Base-by-base conservation (phyloP, 2,113 vertebrate species). In the Phyllopteryx taeniolatus region DNA sequence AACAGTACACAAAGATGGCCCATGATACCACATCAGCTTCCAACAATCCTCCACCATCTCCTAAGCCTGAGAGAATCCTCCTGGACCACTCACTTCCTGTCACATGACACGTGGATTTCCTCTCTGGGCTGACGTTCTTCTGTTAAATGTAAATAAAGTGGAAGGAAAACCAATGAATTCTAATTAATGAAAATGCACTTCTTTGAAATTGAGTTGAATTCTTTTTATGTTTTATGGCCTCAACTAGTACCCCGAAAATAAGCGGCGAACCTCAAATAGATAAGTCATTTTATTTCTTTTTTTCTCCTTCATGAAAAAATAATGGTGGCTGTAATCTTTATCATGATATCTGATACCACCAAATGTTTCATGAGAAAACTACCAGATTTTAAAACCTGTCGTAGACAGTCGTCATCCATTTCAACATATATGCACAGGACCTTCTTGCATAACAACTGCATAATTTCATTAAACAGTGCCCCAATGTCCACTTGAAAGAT, bases 101-200 rank as follows among this genome's bases (percentile, higher is more conserved):
- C 79, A 67, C 71, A n/a, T 59, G 33, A 44, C 3, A 15, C 51
- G 7, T 43, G 66, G 73, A 77, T 27, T 66, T 73, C 68, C 8
- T 71, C 75, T 76, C 67, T 75, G 56, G 68, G 35, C 72, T 76
- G 67, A 79, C 68, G 31, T 77, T 39, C 65, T 71, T 76, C 62
- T 90, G 68, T 85, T 73, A 79, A 61, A 73, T 91, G 88, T 91
- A 90, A 84, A 88, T 82, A 49, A 39, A 73, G 71, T 66, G 78
- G 75, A 75, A 73, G 71, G 53, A 83, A 53, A 78, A 81, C 63
- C 62, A 46, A 73, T 68, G 63, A 85, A 84, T 79, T 73, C 76
- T 56, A 91, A 89, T 89, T 89, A 90, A 65, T 65, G 31, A 66
- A 66, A 46, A 90, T 84, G 83, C 84, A 90, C 82, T 87, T 85